A percentile compares a stretch with the other conserved stretches of the same genome.
Conservation (phyloP, 2,888 invertebrate genomes). For the Notocelia uddmanniana region DNA sequence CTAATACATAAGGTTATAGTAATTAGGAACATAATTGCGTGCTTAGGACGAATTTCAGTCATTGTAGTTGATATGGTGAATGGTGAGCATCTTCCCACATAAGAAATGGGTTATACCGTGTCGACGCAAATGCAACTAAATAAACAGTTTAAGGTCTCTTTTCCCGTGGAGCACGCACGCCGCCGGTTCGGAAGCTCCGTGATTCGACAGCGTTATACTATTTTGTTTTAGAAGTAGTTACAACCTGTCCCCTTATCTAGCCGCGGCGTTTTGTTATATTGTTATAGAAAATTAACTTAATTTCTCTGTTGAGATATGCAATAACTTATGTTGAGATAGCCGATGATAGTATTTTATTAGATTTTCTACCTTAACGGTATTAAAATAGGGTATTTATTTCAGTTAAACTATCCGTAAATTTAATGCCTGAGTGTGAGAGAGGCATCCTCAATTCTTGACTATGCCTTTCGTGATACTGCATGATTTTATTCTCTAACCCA, state of each 20-base stretch:
- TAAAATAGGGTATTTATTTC: neutral
- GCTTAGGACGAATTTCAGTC: neutral
- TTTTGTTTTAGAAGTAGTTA: slow-evolving; percentile 61
- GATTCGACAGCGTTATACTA: slow-evolving; percentile 48
- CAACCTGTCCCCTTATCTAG: slow-evolving; percentile 42
- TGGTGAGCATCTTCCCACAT: too few species aligned
- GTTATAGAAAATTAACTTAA: slow-evolving; percentile 41
- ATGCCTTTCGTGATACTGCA: too few species aligned
- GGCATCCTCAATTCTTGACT: neutral
- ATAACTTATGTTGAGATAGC: neutral
- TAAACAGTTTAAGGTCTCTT: neutral
- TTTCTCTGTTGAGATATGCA: slow-evolving; percentile 41
- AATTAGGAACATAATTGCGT: neutral
- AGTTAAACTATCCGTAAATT: neutral
- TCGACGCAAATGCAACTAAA: slow-evolving; percentile 3
- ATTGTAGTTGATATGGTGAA: neutral
- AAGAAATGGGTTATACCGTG: neutral
- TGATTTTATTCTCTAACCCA: too few species aligned
- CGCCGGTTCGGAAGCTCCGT: slow-evolving; percentile 35
- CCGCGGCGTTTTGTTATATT: slow-evolving; percentile 42
- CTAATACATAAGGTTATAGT: neutral
- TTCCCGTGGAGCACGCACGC: slow-evolving; percentile 14
- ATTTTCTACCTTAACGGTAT: neutral
- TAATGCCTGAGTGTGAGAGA: neutral
- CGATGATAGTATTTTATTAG: neutral